Conservation (phyloP, 2,888 invertebrate species). For the Leptopilina drosophilae region DNA sequence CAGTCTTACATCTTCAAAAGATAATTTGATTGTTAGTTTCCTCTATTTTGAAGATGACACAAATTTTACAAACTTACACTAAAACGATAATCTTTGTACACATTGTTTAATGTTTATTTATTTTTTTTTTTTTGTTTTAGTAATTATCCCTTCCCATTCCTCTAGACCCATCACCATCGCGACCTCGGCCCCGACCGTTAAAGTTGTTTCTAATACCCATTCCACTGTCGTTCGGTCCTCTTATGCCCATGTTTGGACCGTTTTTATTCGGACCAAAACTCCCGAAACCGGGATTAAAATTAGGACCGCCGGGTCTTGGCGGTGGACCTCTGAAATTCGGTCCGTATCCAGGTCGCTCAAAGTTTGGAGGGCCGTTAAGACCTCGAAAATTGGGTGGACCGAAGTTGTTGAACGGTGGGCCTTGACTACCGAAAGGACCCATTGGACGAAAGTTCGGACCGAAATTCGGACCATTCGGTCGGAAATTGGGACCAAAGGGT, state of each 20-base stretch:
- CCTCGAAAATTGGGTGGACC: slow-evolving; percentile 71
- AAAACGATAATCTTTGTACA: background rate
- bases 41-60: background rate
- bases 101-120: background rate
- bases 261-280: slow-evolving; percentile 48
- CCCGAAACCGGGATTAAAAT: slow-evolving; percentile 49
- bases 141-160: slow-evolving; percentile 52
- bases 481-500: slow-evolving; percentile 66
- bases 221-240: slow-evolving; percentile 47
- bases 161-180: slow-evolving; percentile 45
- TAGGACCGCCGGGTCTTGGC: slow-evolving; percentile 57
- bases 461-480: slow-evolving; percentile 70
- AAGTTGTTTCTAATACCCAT: slow-evolving; percentile 46
- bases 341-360: slow-evolving; percentile 70
- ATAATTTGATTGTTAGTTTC: background rate
- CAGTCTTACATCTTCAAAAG: background rate
- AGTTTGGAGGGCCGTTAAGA: slow-evolving; percentile 67
- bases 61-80: slow-evolving; percentile 5
- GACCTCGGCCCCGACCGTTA: slow-evolving; percentile 48
- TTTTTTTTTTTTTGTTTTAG: slow-evolving; percentile 26
- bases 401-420: slow-evolving; percentile 56
- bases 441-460: slow-evolving; percentile 70
- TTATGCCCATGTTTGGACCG: slow-evolving; percentile 49
- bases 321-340: slow-evolving; percentile 67
- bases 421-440: slow-evolving; percentile 67